Base-by-base conservation (phyloP, 2,113 vertebrate genomes). In the Lanius ludovicianus region DNA sequence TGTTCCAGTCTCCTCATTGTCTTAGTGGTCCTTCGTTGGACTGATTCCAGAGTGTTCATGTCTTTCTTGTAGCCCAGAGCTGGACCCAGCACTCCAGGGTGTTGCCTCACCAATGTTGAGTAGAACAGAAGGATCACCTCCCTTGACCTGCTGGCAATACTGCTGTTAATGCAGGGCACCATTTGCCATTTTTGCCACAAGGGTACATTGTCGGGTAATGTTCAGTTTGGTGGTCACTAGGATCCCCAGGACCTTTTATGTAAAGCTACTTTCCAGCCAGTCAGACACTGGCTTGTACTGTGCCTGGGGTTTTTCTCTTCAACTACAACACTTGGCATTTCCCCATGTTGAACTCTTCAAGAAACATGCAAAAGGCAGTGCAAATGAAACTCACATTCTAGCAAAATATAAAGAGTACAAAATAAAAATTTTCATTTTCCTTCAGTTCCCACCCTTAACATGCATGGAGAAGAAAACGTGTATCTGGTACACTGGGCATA, bases 271-370 rank as follows among this genome's bases (percentile, higher is more conserved):
- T 89, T 64, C 64, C 64, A 44, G 31, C 17, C 35, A 44, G 22
- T 31, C 2, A 0, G 22, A 25, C 19, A 5, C 13, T 5, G 33
- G 16, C 13, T 10, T 42, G 9, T 24, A 17, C 46, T n/a, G 18
- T 47, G 37, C n/a, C 44, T 47, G n/a, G 11, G 1, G 15, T 76
- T 37, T 55, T 59, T 57, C 20, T 86, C 14, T 27, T 25, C 70
- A 55, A 39, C 7, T 53, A 18, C 30, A 81, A 35, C 27, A n/a
- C 27, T 42, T 76, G 11, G 6, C 6, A 42, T 9, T 70, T 89
- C 13, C 6, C 25, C 49, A 7, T 15, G n/a, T 10, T 57, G 56
- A 53, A 64, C 17, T 31, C 39, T 70, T 52, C 46, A 75, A 53
- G 56, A 59, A 53, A 35, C 11, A 39, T 31, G 3, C 53, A 37